Conservation (phyloP, 2,113 vertebrate genomes). For the Xerus inauris region DNA sequence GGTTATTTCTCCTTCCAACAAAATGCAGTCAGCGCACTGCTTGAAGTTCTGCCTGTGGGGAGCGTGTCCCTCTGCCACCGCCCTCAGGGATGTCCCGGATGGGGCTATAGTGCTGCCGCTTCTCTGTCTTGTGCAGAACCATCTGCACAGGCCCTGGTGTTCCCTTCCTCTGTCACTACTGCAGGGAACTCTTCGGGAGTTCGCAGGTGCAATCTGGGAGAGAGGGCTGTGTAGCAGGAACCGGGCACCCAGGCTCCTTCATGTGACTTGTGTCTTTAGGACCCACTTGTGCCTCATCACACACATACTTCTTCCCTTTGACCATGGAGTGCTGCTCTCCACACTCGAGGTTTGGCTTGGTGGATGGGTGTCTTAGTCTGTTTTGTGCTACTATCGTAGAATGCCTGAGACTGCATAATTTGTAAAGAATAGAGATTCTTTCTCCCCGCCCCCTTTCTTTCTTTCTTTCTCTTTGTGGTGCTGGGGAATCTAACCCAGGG, state of each 20-base stretch:
- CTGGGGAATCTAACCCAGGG: no score
- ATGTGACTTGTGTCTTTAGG: not conserved
- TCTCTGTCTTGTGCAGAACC: not conserved
- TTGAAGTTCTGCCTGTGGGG: not conserved
- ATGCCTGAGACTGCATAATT: no score
- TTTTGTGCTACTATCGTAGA: not conserved
- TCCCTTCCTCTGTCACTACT: not conserved
- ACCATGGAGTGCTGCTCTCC: not conserved
- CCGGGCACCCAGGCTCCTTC: not conserved
- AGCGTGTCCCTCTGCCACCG: not conserved
- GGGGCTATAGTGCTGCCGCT: no score
- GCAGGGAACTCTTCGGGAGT: no score
- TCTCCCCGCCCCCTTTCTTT: no score
- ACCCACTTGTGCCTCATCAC: not conserved
- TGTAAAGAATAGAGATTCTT: no score
- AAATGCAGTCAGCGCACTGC: not conserved
- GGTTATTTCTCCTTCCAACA: not conserved
- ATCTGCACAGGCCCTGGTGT: not conserved
- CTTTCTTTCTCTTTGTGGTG: no score
- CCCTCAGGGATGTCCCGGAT: not conserved
- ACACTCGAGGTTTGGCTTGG: not conserved
- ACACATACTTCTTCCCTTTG: not conserved
- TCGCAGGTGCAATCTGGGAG: not conserved
- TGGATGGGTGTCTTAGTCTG: not conserved
- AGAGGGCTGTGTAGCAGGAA: not conserved